These are phyloP conservation scores for Alsophila aescularia DNA, from an alignment of 2,888 invertebrate genomes.

Conservation along the genomic window DNA sequence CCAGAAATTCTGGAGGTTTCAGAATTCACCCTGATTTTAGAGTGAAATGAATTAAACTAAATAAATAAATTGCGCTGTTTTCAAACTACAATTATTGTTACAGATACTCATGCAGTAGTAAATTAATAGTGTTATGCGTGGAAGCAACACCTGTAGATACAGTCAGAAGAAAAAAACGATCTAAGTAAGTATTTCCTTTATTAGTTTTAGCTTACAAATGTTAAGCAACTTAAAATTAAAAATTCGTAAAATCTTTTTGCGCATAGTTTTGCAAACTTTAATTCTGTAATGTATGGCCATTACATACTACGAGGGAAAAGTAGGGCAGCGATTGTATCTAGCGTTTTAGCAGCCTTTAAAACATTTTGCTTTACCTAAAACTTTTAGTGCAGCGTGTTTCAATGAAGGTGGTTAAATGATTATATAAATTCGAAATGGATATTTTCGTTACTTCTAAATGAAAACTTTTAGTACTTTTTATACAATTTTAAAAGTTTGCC, in stretches of 20 bases:
- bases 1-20: no score
- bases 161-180: slow-evolving; percentile 84
- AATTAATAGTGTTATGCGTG: slow-evolving; percentile 95
- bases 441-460: no score
- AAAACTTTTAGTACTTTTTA: no score
- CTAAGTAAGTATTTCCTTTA: slow-evolving; percentile 62
- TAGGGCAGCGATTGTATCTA: slow-evolving; percentile 17
- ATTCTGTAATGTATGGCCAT: slow-evolving; percentile 12
- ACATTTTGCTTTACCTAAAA: slow-evolving; percentile 6
- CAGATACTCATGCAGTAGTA: slow-evolving; percentile 93
- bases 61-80: no score
- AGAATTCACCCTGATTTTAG: no score
- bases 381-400: not conserved
- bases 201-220: not conserved
- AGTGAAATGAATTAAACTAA: no score
- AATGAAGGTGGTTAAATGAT: no score
- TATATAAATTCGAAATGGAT: no score
- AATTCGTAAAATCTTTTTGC: slow-evolving; percentile 1
- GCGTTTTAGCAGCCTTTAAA: slow-evolving; percentile 15
- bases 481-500: no score
- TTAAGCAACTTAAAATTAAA: not conserved
- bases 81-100: no score
- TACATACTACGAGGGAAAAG: slow-evolving; percentile 6
- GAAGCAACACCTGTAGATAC: slow-evolving; percentile 89
- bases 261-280: slow-evolving; percentile 8